Evolutionary conservation across 1,140 invertebrate species (phyloP).

Genomic region (Dolichoris vasculosae): DNA sequence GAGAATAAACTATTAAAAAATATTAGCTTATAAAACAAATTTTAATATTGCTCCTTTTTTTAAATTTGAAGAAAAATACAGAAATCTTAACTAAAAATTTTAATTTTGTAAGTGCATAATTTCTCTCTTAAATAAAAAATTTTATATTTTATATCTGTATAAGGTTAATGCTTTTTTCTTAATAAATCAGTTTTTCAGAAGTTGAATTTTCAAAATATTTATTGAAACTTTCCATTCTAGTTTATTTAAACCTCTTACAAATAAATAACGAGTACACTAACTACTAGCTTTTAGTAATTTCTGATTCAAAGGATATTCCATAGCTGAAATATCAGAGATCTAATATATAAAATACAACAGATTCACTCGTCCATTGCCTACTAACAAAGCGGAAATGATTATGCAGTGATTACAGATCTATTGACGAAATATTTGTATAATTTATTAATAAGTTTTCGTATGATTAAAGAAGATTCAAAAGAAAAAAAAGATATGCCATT

Average conservation of each 20-base stretch:
- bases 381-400: background rate
- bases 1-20: too few relatives aligned
- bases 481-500: background rate
- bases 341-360: background rate
- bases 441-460: slow-evolving; percentile 45
- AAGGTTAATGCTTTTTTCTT: background rate
- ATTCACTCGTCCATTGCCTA: background rate
- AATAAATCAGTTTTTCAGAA: background rate
- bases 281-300: background rate
- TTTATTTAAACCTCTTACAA: background rate
- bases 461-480: background rate
- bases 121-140: too few relatives aligned
- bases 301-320: background rate
- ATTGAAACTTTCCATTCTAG: background rate
- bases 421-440: slow-evolving; percentile 13
- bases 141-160: too few relatives aligned
- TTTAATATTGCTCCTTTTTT: too few relatives aligned
- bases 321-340: background rate
- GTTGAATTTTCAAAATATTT: background rate
- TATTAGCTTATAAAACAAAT: too few relatives aligned
- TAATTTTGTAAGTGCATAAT: too few relatives aligned
- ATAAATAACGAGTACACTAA: background rate
- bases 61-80: too few relatives aligned
- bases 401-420: background rate
- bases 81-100: too few relatives aligned